Evolutionary conservation across 2,797 vertebrate species (phyloP), one percentile per base, ranked within the genome.

Genomic region (Microhierax caerulescens): DNA sequence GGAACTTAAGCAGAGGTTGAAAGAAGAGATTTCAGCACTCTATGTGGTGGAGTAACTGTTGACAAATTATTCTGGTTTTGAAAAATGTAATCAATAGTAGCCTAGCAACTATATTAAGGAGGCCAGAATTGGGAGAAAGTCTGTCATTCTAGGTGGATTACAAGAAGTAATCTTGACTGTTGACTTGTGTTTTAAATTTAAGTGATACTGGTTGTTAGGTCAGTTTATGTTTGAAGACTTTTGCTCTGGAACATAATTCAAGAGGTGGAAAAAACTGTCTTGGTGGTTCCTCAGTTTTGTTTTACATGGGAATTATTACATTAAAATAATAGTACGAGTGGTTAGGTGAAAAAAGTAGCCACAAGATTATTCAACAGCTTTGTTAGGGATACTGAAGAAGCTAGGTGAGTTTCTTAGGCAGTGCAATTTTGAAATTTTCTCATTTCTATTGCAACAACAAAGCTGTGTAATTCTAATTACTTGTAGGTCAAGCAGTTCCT

Each of bases 401-500:
- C 98, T 99, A 98, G 98, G 98, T 98, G 93, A 85, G 28, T 92
- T 87, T 91, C 54, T 95, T 96, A 90, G 92, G 92, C 50, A 23
- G 74, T 28, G 73, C 89, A 72, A 37, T 92, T 79, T 86, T 30
- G 57, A 68, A n/a, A 82, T 88, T 54, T 56, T 85, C 87, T 67
- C 22, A 5, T 88, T 94, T 20, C 41, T 89, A 2, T 95, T 93
- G 79, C 56, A 90, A 56, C 85, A 96, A 73, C 87, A 92, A 80
- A 94, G 75, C 93, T 88, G 43, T 95, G 51, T 60, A 27, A 91
- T 56, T 90, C 8, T 77, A 20, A 79, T 97, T 96, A 39, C 43
- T 90, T 90, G 41, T 95, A 99, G 99, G 99, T 98, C 99, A 99
- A 98, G 98, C 99, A 2, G 98, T 99, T 54, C 99, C 99, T 24